Conservation (phyloP, 2,888 invertebrate species). For the Platynereis dumerilii region DNA sequence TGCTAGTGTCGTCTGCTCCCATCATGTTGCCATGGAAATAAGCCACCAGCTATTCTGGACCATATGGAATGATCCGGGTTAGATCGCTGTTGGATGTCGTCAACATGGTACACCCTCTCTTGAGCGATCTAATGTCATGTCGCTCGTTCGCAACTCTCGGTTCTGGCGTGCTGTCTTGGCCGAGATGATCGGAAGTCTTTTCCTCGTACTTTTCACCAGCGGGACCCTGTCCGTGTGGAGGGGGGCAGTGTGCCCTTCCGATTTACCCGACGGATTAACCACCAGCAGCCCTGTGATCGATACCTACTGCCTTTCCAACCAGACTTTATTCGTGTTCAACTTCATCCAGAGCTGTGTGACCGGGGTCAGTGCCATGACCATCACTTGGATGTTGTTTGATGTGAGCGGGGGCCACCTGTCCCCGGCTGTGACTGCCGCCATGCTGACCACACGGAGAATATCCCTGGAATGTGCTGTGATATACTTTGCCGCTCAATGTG, state of each 20-base stretch:
- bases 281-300: background rate
- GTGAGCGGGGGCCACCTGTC: background rate
- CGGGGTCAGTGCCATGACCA: background rate
- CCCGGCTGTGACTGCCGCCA: conserved; percentile 4
- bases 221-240: background rate
- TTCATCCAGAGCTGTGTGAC: background rate
- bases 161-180: conserved; percentile 5
- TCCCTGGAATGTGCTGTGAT: background rate
- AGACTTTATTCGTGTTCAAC: background rate
- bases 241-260: too few relatives aligned
- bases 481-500: conserved; percentile 1
- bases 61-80: too few relatives aligned
- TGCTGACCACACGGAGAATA: background rate
- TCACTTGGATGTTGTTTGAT: background rate
- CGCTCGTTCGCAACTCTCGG: conserved; percentile 1
- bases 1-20: too few relatives aligned
- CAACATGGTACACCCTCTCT: too few relatives aligned
- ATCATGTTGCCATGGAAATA: too few relatives aligned
- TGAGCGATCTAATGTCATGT: background rate
- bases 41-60: too few relatives aligned
- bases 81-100: too few relatives aligned
- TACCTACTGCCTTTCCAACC: background rate
- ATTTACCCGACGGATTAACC: too few relatives aligned
- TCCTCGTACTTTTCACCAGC: background rate
- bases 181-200: conserved; percentile 1